Conservation (phyloP, 2,888 invertebrate species). For the Xestia xanthographa region DNA sequence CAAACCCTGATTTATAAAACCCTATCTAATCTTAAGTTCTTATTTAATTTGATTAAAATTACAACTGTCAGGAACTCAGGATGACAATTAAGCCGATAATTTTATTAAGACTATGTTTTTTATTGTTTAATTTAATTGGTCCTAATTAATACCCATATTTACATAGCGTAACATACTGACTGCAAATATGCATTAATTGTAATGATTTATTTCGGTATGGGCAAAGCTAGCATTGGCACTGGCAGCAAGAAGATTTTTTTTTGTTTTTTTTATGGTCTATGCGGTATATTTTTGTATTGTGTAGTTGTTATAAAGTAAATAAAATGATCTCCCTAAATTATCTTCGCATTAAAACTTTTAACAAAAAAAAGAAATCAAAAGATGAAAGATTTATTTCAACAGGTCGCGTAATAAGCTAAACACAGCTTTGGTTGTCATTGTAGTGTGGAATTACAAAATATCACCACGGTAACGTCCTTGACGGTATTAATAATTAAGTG, state of each 20-base stretch:
- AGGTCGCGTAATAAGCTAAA: not conserved
- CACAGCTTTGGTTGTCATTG: slow-evolving; percentile 9
- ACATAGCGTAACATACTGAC: too few relatives aligned
- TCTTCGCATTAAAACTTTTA: not conserved
- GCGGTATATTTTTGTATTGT: too few relatives aligned
- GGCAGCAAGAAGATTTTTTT: too few relatives aligned
- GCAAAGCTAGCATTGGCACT: too few relatives aligned
- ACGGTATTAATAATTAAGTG: slow-evolving; percentile 50
- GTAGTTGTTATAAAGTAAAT: too few relatives aligned
- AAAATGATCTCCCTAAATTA: not conserved
- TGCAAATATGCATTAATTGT: too few relatives aligned
- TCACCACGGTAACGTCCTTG: slow-evolving; percentile 43
- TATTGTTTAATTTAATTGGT: too few relatives aligned
- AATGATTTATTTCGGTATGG: too few relatives aligned
- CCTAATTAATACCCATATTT: too few relatives aligned
- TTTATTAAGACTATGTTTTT: too few relatives aligned
- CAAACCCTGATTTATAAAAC: not conserved
- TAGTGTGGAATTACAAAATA: slow-evolving; percentile 12
- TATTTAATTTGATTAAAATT: not conserved
- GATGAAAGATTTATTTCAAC: not conserved
- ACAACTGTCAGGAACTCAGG: not conserved
- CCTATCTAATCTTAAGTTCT: not conserved
- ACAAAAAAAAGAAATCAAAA: not conserved
- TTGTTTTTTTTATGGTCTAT: too few relatives aligned
- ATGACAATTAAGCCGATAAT: too few relatives aligned